phyloP scores from a whole-genome alignment of 2,797 vertebrate species.

The Intellagama lesueurii region DNA sequence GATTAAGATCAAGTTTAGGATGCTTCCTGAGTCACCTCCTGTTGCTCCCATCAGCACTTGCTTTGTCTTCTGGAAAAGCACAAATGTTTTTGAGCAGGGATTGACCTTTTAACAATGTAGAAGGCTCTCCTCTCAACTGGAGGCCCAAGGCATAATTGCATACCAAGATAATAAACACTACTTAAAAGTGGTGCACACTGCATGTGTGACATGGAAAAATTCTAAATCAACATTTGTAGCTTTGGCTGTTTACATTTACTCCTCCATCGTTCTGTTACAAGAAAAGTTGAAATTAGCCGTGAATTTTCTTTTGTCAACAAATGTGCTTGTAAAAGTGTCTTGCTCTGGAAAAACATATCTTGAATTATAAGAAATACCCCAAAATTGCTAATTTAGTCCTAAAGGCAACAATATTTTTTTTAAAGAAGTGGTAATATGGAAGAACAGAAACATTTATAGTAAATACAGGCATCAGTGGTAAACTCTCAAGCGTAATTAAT shows the following conservation, averaged over 20 bases:
- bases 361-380: not conserved
- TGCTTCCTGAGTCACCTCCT: not conserved
- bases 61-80: not conserved
- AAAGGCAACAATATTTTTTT: conserved; percentile 8
- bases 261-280: not conserved
- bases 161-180: conserved; percentile 2
- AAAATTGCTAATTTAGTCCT: not conserved
- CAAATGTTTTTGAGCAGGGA: not conserved
- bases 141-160: not conserved
- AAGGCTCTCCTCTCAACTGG: not conserved
- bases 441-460: conserved; percentile 10
- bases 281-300: conserved; percentile 12
- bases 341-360: not conserved
- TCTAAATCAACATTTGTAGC: conserved; percentile 9
- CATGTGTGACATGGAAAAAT: conserved; percentile 9
- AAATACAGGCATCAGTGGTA: conserved; percentile 30
- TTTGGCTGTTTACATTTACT: conserved; percentile 5
- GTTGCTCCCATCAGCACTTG: not conserved
- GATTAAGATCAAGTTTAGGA: not conserved
- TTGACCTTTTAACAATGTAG: not conserved
- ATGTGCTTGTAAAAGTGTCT: not conserved
- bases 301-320: not conserved
- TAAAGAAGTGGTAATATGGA: not conserved
- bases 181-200: not conserved
- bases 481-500: conserved; percentile 45